Evolutionary conservation across 2,888 invertebrate species (phyloP).

Genomic region (Dilophus febrilis): DNA sequence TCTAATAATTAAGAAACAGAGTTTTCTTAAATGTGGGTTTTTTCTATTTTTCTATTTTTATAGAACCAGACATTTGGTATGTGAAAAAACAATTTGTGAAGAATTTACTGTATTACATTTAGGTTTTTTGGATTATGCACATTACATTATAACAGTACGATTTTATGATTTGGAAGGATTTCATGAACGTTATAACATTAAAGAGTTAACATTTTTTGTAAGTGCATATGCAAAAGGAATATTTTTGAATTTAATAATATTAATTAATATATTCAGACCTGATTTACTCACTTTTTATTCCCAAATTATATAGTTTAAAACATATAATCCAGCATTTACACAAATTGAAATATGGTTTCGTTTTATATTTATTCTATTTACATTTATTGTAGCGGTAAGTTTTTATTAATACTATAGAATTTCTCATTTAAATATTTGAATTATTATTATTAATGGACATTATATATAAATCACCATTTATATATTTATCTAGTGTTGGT

Average conservation of each 20-base stretch:
- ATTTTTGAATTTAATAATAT: constrained; percentile 2
- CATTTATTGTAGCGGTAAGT: constrained; percentile 77
- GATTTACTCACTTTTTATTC: constrained; percentile 4
- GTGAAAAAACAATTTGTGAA: constrained; percentile 65
- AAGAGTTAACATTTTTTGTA: constrained; percentile 70
- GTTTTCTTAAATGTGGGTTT: too few species aligned
- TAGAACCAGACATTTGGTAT: constrained; percentile 67
- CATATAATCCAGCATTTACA: constrained; percentile 89
- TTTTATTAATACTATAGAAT: too few species aligned
- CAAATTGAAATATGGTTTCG: constrained; percentile 96
- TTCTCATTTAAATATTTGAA: too few species aligned
- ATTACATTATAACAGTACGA: constrained; percentile 68
- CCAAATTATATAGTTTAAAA: constrained; percentile 73
- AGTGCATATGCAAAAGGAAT: constrained; percentile 28
- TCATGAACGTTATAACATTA: constrained; percentile 68
- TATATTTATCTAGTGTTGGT: constrained; percentile 60
- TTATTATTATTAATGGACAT: too few species aligned
- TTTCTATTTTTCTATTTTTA: too few species aligned
- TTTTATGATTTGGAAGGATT: constrained; percentile 74
- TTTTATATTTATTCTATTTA: constrained; percentile 75
- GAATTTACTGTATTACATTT: constrained; percentile 79
- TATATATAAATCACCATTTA: too few species aligned
- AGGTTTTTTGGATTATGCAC: constrained; percentile 73
- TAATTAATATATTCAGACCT: not conserved
- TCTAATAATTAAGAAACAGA: too few species aligned